These are phyloP conservation scores for Lagorchestes hirsutus DNA, from an alignment of 2,797 vertebrate genomes.

Conservation along the genomic window DNA sequence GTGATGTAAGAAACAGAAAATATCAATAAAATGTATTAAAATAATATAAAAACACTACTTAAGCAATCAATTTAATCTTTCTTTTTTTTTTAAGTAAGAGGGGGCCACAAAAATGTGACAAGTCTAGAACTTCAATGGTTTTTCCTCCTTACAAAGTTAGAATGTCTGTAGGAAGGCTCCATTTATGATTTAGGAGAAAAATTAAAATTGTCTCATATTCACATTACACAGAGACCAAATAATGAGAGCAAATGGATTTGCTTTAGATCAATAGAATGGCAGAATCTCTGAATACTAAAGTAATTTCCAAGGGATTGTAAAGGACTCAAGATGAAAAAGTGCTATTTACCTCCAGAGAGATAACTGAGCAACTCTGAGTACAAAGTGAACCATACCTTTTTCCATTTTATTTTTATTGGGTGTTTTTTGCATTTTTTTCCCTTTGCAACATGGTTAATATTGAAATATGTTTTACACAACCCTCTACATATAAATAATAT, in stretches of 20 bases:
- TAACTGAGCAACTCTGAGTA: no score
- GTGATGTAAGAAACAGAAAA: no score
- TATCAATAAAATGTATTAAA: no score
- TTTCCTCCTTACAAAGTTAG: conserved; percentile 11
- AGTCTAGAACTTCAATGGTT: background rate
- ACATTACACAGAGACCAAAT: background rate
- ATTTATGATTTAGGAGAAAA: conserved; percentile 44
- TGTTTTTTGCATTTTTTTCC: background rate
- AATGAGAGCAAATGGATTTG: conserved; percentile 14
- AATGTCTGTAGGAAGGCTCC: conserved; percentile 4
- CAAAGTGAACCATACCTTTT: background rate
- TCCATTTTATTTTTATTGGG: background rate
- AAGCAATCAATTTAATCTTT: no score
- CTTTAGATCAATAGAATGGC: conserved; percentile 48
- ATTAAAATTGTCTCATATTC: conserved; percentile 38
- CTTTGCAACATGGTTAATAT: no score
- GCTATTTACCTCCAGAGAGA: no score
- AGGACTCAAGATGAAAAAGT: background rate
- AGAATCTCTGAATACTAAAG: conserved; percentile 12
- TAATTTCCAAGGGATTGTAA: conserved; percentile 1
- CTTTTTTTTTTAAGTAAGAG: no score
- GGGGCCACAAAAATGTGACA: no score
- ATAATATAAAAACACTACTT: no score
- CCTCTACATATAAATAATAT: no score
- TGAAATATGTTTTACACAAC: no score